These are phyloP conservation scores for Amphibalanus amphitrite DNA, from an alignment of 1,140 invertebrate species.

Conservation along the genomic window DNA sequence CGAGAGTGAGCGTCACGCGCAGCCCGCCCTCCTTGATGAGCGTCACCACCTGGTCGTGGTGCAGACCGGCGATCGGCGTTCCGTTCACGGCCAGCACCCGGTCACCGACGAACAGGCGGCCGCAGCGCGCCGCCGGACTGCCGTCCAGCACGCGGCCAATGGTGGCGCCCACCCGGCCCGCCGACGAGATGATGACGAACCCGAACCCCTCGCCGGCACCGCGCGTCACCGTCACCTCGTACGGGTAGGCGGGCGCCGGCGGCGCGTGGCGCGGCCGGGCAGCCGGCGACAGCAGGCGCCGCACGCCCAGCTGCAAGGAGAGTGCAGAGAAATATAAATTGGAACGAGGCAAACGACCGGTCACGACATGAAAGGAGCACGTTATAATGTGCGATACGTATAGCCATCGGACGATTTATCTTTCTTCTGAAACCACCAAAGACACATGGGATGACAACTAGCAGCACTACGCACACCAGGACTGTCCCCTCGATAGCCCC, in stretches of 20 bases:
- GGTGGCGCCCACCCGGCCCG: slow-evolving; percentile 77
- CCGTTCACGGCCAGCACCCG: slow-evolving; percentile 92
- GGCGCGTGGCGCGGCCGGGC: too few relatives aligned
- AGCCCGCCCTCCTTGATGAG: slow-evolving; percentile 79
- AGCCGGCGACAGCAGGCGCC: background rate
- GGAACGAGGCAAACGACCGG: too few relatives aligned
- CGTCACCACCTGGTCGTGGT: slow-evolving; percentile 92
- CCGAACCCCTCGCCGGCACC: slow-evolving; percentile 93
- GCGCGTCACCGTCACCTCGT: slow-evolving; percentile 73
- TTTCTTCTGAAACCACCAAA: too few relatives aligned
- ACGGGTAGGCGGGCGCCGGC: slow-evolving; percentile 24
- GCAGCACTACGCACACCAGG: too few relatives aligned
- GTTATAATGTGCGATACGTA: too few relatives aligned
- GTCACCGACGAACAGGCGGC: slow-evolving; percentile 77
- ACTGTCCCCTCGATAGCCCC: too few relatives aligned
- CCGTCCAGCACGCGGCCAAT: slow-evolving; percentile 63
- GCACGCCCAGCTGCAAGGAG: background rate
- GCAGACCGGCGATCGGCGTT: slow-evolving; percentile 71
- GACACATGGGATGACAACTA: too few relatives aligned
- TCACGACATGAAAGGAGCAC: too few relatives aligned
- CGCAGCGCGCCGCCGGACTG: slow-evolving; percentile 85
- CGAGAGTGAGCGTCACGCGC: slow-evolving; percentile 74
- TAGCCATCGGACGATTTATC: too few relatives aligned
- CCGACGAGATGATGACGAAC: slow-evolving; percentile 95
- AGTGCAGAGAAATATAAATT: too few relatives aligned